Conservation (phyloP, 2,797 vertebrate species). For the Tolypeutes matacus region DNA sequence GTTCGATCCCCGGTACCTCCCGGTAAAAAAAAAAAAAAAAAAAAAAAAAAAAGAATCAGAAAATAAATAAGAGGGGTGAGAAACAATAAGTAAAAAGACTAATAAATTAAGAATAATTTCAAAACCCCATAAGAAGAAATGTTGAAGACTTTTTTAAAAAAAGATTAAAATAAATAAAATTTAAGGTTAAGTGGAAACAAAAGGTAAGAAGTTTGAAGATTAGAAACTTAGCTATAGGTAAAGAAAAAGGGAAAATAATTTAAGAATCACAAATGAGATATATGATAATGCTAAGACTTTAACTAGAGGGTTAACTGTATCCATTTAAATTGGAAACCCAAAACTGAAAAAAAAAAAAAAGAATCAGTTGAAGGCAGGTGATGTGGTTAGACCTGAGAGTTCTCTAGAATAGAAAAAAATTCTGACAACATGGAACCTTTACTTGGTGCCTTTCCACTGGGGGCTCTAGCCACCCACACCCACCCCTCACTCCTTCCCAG, state of each 20-base stretch:
- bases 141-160: neutral
- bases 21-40: no score
- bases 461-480: neutral
- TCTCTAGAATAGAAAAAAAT: neutral
- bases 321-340: neutral
- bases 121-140: slow-evolving; percentile 19
- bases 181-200: slow-evolving; percentile 12
- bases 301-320: neutral
- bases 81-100: neutral
- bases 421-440: neutral
- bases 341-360: neutral
- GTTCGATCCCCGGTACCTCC: no score
- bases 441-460: no score
- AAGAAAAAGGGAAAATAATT: slow-evolving; percentile 29
- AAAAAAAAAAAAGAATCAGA: no score
- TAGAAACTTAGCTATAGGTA: neutral
- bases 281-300: neutral
- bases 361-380: neutral
- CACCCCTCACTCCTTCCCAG: no score
- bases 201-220: neutral
- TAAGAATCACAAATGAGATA: slow-evolving; percentile 16
- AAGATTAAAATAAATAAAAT: neutral
- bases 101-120: slow-evolving; percentile 22
- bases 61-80: no score
- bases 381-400: neutral